phyloP scores from a whole-genome alignment of 2,888 invertebrate species.

The Griposia aprilina region DNA sequence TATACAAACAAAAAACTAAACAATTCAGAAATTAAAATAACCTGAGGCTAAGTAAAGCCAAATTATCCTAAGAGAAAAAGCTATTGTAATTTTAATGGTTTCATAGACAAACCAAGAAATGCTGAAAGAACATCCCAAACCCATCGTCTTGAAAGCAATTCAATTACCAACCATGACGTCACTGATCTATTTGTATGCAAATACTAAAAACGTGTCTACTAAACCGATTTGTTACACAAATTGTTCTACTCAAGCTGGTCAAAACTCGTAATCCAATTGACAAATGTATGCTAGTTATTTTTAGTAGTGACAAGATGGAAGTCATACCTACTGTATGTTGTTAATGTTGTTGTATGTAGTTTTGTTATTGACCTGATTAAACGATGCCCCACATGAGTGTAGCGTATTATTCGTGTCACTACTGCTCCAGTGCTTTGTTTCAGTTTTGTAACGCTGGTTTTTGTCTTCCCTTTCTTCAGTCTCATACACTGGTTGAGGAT shows the following conservation, averaged over 20 bases:
- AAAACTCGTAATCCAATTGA: slow-evolving; percentile 56
- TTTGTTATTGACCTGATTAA: slow-evolving; percentile 64
- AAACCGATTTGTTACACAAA: slow-evolving; percentile 52
- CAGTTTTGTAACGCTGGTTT: not conserved
- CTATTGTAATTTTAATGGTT: not conserved
- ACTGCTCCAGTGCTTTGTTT: not conserved
- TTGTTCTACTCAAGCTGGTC: slow-evolving; percentile 45
- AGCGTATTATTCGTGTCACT: slow-evolving; percentile 28
- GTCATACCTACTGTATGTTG: slow-evolving; percentile 56
- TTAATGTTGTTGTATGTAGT: slow-evolving; percentile 29
- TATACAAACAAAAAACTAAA: no score
- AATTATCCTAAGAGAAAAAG: not conserved
- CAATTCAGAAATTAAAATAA: no score
- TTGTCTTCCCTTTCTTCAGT: not conserved
- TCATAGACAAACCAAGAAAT: slow-evolving; percentile 13
- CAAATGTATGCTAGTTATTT: slow-evolving; percentile 60
- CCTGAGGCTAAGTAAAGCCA: not conserved
- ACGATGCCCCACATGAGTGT: slow-evolving; percentile 24
- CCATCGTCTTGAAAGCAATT: slow-evolving; percentile 45
- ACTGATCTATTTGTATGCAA: slow-evolving; percentile 61
- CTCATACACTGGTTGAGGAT: not conserved
- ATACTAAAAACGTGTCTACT: slow-evolving; percentile 54
- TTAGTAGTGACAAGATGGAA: slow-evolving; percentile 57
- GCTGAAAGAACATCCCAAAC: slow-evolving; percentile 27
- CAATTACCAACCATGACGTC: slow-evolving; percentile 52